Conservation (phyloP, 2,888 invertebrate genomes). For the Drosophila tripunctata region DNA sequence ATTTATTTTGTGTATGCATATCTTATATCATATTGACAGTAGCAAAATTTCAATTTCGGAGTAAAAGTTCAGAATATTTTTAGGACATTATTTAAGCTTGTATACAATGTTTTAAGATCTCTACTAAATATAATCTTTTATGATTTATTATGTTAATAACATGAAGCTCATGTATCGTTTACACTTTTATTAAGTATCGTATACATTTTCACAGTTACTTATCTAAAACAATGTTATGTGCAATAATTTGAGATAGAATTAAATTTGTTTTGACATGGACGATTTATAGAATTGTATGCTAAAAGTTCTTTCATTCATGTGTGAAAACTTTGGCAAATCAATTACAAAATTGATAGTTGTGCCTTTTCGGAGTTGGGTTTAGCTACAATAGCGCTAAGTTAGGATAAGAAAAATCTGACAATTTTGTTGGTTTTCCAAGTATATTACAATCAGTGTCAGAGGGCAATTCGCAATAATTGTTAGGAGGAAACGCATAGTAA, state of each 20-base stretch:
- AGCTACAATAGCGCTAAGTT: too few relatives aligned
- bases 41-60: neutral
- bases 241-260: too few relatives aligned
- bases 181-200: neutral
- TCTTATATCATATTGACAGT: neutral
- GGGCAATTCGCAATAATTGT: too few relatives aligned
- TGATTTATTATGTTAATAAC: conserved; percentile 1
- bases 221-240: neutral
- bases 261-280: too few relatives aligned
- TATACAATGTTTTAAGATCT: neutral
- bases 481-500: neutral
- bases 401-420: too few relatives aligned
- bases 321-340: too few relatives aligned
- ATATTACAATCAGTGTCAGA: too few relatives aligned
- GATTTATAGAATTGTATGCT: too few relatives aligned
- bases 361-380: too few relatives aligned
- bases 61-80: neutral
- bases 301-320: too few relatives aligned
- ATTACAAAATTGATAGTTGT: too few relatives aligned
- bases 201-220: conserved; percentile 15
- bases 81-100: neutral
- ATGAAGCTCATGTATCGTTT: neutral
- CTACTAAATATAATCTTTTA: neutral
- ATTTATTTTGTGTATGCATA: neutral
- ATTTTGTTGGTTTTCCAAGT: too few relatives aligned